These are phyloP conservation scores for Brachylomia viminalis DNA, from an alignment of 2,888 invertebrate genomes.

Conservation along the genomic window DNA sequence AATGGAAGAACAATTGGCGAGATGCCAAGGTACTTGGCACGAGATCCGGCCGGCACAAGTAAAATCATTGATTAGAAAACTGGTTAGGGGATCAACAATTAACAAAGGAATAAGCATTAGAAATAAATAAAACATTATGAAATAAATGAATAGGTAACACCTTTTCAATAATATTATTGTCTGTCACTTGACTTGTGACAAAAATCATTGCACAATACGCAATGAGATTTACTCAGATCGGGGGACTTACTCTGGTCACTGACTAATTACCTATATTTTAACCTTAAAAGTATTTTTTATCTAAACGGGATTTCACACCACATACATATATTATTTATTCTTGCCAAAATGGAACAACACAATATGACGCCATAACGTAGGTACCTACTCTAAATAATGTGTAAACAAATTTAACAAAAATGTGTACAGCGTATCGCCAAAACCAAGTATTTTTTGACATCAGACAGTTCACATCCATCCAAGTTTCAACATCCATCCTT, in stretches of 20 bases:
- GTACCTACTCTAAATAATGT: not conserved
- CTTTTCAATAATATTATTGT: not conserved
- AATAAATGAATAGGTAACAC: not conserved
- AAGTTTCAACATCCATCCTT: not conserved
- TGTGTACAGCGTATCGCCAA: not conserved
- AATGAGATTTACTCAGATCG: not conserved
- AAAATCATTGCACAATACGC: conserved; percentile 6
- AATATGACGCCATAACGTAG: not conserved
- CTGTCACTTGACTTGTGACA: conserved; percentile 5
- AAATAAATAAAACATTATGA: not conserved
- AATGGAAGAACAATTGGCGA: conserved; percentile 13
- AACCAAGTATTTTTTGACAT: not conserved
- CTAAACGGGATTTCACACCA: not conserved
- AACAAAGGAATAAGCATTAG: not conserved
- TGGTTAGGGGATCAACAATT: not conserved
- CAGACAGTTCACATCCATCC: too few relatives aligned
- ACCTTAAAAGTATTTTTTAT: not conserved
- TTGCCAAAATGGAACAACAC: not conserved
- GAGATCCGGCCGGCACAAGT: not conserved
- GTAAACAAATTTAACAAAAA: conserved; percentile 30
- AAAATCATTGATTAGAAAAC: not conserved
- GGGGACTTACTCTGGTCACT: not conserved
- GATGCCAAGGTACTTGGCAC: not conserved
- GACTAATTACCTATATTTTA: not conserved
- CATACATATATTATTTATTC: not conserved